Evolutionary conservation across 2,797 vertebrate genomes (phyloP), one percentile per base, ranked within the genome.

Genomic region (Sebastes cheni): DNA sequence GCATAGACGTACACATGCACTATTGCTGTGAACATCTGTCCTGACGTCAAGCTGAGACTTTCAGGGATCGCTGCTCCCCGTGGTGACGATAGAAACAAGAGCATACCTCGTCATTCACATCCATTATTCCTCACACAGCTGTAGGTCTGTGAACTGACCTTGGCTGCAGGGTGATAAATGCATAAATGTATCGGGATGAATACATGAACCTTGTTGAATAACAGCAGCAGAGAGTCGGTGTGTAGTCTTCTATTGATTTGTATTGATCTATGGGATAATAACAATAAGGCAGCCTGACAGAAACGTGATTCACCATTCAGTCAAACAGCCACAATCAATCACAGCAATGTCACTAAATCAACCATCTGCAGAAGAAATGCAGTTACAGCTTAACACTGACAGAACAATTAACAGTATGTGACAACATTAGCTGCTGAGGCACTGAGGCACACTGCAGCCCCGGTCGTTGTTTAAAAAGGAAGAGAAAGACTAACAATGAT

Each of bases 61-160:
- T 7, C 7, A 68, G 23, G 36, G 16, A 27, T 61, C 18, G 77
- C 50, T 52, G 36, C 13, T 50, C 34, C 36, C 11, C 2, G 9
- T 6, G 12, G 18, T 20, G 55, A 61, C 12, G 4, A 67, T 29
- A 46, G 23, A 42, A 67, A 30, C 29, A 10, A 34, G 8, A 55
- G 11, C n/a, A 10, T 9, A 25, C 12, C 23, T 54, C 23, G 6
- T 42, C 42, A 29, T 23, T 66, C 18, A 55, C 59, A 39, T 50
- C 59, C 46, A 42, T 67, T 36, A 14, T 32, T 66, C 23, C 60
- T 61, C 4, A 29, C 64, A 62, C 29, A 64, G 50, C 61, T 55
- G 56, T 8, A 8, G 22, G 11, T 64, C 36, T 20, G 18, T 55
- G 20, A 65, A 50, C 67, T 79, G 78, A 69, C 67, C 79, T 79